phyloP scores from a whole-genome alignment of 2,797 vertebrate genomes.

The Toxotes lorentzi region DNA sequence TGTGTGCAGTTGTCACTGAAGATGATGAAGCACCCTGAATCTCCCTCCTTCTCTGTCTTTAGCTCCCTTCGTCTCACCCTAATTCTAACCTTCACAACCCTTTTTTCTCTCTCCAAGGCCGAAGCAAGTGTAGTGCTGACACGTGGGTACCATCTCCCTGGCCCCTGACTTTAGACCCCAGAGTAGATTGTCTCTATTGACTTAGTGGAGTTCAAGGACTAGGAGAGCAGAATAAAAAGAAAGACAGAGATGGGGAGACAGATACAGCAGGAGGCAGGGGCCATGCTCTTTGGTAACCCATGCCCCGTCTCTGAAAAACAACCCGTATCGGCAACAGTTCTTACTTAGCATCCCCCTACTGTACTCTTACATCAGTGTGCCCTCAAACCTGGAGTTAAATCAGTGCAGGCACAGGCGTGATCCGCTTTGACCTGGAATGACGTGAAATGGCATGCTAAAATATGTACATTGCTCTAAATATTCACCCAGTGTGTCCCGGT shows the following conservation, averaged over 20 bases:
- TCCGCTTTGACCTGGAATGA: constrained; percentile 71
- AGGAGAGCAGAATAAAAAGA: constrained; percentile 51
- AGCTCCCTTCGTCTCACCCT: constrained; percentile 55
- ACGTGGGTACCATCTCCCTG: constrained; percentile 41
- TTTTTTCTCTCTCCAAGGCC: constrained; percentile 44
- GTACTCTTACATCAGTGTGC: constrained; percentile 38
- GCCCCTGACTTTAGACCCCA: constrained; percentile 57
- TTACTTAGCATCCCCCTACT: constrained; percentile 35
- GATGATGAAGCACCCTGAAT: constrained; percentile 83
- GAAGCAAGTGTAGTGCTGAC: constrained; percentile 56
- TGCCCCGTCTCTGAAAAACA: constrained; percentile 36
- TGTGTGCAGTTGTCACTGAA: constrained; percentile 79
- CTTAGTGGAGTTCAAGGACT: constrained; percentile 67
- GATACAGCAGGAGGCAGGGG: constrained; percentile 28
- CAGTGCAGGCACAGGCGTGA: constrained; percentile 31
- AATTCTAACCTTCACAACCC: constrained; percentile 67
- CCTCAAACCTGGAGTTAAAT: constrained; percentile 51
- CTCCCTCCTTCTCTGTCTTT: constrained; percentile 61
- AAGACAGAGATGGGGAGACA: constrained; percentile 5
- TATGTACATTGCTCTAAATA: constrained; percentile 77
- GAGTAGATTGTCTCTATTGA: constrained; percentile 61
- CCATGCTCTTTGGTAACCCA: constrained; percentile 44
- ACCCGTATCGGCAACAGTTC: constrained; percentile 30
- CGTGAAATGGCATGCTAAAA: constrained; percentile 69
- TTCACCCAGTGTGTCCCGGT: constrained; percentile 72